These are phyloP conservation scores for Tricholauxania praeusta DNA, from an alignment of 2,888 invertebrate genomes.

Conservation along the genomic window DNA sequence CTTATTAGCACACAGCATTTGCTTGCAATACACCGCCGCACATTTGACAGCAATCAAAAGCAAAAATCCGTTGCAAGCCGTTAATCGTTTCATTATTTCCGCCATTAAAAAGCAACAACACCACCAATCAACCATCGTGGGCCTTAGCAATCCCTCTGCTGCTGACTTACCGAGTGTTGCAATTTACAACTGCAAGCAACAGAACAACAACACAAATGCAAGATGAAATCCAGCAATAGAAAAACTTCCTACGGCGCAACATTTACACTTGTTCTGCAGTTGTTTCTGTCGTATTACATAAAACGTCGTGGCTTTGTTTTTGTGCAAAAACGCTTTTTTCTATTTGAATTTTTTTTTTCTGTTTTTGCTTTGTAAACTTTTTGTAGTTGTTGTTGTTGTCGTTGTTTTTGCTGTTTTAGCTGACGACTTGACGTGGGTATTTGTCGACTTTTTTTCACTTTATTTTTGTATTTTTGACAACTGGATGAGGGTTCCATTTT, in stretches of 20 bases:
- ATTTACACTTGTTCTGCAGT: constrained; percentile 34
- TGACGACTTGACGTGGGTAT: constrained; percentile 33
- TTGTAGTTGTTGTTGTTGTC: constrained; percentile 13
- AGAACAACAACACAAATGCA: background rate
- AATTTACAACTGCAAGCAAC: background rate
- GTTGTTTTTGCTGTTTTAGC: constrained; percentile 21
- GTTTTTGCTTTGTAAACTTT: background rate
- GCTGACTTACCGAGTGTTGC: no score
- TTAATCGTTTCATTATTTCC: background rate
- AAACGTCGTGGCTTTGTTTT: constrained; percentile 15
- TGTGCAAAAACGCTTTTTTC: background rate
- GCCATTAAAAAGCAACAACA: constrained; percentile 4
- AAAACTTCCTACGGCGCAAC: constrained; percentile 9
- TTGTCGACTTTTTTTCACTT: constrained; percentile 4
- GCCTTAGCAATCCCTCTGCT: no score
- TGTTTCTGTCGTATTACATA: constrained; percentile 32
- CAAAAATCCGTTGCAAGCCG: no score
- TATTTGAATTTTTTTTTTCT: background rate
- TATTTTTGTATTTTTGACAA: constrained; percentile 24
- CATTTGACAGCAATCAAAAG: no score
- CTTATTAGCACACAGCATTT: no score
- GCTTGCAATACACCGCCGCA: no score
- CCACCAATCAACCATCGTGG: constrained; percentile 3
- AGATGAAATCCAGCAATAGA: no score
- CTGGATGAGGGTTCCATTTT: constrained; percentile 21